Evolutionary conservation across 2,888 invertebrate genomes (phyloP), one percentile per base, ranked within the genome.

Genomic region (Stenchaetothrips biformis): DNA sequence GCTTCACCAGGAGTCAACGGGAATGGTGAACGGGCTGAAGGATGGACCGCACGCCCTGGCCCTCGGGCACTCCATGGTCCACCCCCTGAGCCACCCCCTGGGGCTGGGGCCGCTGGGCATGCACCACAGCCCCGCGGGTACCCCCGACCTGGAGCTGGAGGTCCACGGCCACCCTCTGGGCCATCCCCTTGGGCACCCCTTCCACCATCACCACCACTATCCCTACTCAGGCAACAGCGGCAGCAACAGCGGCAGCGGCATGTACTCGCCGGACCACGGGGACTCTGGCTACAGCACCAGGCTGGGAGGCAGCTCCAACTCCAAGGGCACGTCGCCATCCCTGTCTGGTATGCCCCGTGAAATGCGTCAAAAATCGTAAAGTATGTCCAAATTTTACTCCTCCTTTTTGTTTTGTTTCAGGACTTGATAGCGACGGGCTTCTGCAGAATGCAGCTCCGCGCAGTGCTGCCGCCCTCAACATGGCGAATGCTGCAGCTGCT

Each of bases 221-320:
- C 81, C 53, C n/a, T 18, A 49, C n/a, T 27, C 74, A 0, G 48
- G n/a, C 25, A 27, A 80, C 37, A 48, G 53, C 27, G 77, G 48
- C 59, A 25, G 53, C 11, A 81, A 21, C 59, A 25, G 53, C 11
- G 82, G 67, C 7, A 81, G 53, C 77, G 78, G n/a, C 78, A 81
- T 79, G 79, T 82, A 13, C 80, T 78, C 21, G 62, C 81, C 81
- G 74, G 82, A 83, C 80, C 94, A 93, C 85, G 94, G 94, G 83
- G 95, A 95, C 87, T 95, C 95, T 0, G 95, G 95, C 0, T 95
- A 95, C 86, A 94, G 94, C 84, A 94, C 94, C 67, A 92, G 94
- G 85, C 92, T 94, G 83, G 94, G 83, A 59, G 53, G 53, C 79
- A 37, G 53, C 80, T 83, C 83, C 79, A 83, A 83, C 80, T 83